phyloP scores from a whole-genome alignment of 2,888 invertebrate genomes.

The Metellina segmentata region DNA sequence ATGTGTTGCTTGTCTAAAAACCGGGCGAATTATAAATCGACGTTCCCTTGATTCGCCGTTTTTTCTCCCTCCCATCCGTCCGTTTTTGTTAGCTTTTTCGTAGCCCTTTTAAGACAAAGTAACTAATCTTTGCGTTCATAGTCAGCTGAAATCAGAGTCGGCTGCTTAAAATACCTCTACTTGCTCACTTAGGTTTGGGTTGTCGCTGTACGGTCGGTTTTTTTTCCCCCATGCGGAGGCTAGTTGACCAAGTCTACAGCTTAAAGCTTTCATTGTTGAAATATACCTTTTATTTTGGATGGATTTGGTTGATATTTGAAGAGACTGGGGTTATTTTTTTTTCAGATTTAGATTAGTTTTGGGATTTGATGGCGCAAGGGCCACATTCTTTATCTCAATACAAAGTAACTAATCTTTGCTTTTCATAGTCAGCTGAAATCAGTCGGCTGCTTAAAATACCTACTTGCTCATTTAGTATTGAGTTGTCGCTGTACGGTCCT shows the following conservation, averaged over 20 bases:
- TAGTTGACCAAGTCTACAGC: too few species aligned
- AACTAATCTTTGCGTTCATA: conserved; percentile 55
- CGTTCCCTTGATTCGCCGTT: conserved; percentile 27
- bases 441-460: background rate
- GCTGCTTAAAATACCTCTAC: background rate
- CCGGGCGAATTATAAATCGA: conserved; percentile 74
- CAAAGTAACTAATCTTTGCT: conserved; percentile 60
- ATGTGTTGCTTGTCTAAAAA: conserved; percentile 73
- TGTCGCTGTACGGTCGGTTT: background rate
- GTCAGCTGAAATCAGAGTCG: conserved; percentile 3
- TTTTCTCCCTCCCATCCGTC: conserved; percentile 17
- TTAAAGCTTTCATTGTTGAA: too few species aligned
- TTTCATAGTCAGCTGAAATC: conserved; percentile 20
- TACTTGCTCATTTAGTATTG: background rate
- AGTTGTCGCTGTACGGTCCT: background rate
- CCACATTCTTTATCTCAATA: conserved; percentile 5
- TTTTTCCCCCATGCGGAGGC: background rate
- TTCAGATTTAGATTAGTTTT: too few species aligned
- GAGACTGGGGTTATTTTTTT: too few species aligned
- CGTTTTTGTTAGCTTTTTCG: conserved; percentile 12
- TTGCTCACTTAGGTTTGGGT: background rate
- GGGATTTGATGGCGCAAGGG: too few species aligned
- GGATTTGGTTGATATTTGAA: too few species aligned
- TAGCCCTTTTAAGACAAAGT: conserved; percentile 48
- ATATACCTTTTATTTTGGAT: too few species aligned